Evolutionary conservation across 2,113 vertebrate species (phyloP).

Genomic region (Corythoichthys haematopterus): DNA sequence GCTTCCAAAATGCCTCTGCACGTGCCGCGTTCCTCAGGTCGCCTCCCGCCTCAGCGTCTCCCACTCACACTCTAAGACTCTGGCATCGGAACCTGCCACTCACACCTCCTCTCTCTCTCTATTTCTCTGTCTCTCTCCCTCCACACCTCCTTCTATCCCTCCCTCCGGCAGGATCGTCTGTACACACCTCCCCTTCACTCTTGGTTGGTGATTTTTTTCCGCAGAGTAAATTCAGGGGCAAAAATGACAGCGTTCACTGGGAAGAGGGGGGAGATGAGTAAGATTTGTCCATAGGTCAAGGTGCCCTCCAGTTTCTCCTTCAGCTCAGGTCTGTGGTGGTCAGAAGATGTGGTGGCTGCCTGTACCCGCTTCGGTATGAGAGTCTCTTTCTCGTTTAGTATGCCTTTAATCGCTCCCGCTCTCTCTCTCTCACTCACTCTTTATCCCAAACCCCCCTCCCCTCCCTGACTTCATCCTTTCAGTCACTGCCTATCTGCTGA

Average conservation of each 20-base stretch:
- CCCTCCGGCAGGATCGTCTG: constrained; percentile 22
- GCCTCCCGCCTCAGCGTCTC: constrained; percentile 37
- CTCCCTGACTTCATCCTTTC: constrained; percentile 34
- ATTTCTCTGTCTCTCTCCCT: constrained; percentile 7
- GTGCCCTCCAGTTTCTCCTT: constrained; percentile 41
- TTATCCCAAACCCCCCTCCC: constrained; percentile 34
- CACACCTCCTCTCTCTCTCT: constrained; percentile 33
- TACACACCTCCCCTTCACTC: constrained; percentile 45
- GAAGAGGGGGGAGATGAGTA: neutral
- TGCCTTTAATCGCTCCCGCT: constrained; percentile 17
- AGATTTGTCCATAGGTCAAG: constrained; percentile 34
- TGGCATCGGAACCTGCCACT: constrained; percentile 51
- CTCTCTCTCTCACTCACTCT: constrained; percentile 35
- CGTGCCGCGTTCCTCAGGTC: constrained; percentile 45
- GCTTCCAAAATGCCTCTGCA: constrained; percentile 59
- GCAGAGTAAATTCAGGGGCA: constrained; percentile 8
- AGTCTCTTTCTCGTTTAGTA: constrained; percentile 35
- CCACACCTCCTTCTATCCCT: constrained; percentile 5
- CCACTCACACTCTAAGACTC: constrained; percentile 37
- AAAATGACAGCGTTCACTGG: constrained; percentile 24
- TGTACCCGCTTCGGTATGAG: constrained; percentile 51
- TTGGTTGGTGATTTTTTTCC: constrained; percentile 32
- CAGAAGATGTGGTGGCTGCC: constrained; percentile 46
- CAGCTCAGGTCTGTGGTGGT: constrained; percentile 37
- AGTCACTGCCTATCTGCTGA: constrained; percentile 52